Evolutionary conservation across 2,797 vertebrate species (phyloP).

Genomic region (Hyperoplus immaculatus): DNA sequence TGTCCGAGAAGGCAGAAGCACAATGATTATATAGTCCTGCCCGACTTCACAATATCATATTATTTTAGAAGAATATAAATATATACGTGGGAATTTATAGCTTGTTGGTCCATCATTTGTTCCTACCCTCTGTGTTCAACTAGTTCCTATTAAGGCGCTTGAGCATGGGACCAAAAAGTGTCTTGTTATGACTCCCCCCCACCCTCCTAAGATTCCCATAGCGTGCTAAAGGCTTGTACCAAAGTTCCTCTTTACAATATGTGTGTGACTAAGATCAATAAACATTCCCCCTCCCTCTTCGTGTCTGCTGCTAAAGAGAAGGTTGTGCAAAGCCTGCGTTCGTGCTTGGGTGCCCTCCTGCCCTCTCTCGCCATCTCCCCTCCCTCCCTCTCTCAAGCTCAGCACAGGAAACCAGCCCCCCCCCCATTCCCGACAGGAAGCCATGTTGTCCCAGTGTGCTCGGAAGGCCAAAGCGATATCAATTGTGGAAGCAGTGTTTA

Average conservation of each 20-base stretch:
- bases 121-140: constrained; percentile 28
- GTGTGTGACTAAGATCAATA: constrained; percentile 91
- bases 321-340: constrained; percentile 84
- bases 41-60: too few relatives aligned
- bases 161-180: constrained; percentile 43
- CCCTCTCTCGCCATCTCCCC: constrained; percentile 42
- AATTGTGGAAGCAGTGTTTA: constrained; percentile 87
- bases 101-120: constrained; percentile 11
- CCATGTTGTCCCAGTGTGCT: constrained; percentile 80
- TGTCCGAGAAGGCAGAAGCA: too few relatives aligned
- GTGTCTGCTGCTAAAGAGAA: constrained; percentile 72
- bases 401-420: constrained; percentile 76
- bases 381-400: constrained; percentile 68
- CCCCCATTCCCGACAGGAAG: constrained; percentile 82
- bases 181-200: constrained; percentile 32
- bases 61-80: too few relatives aligned
- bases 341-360: constrained; percentile 73
- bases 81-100: background rate
- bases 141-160: constrained; percentile 33
- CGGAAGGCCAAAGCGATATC: constrained; percentile 79
- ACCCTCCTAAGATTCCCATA: constrained; percentile 80
- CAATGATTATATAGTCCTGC: too few relatives aligned
- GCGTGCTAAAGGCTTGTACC: constrained; percentile 85
- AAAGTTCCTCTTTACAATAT: constrained; percentile 86
- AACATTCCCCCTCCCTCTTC: constrained; percentile 82